Conservation (phyloP, 2,797 vertebrate species). For the Neoniphon sammara region DNA sequence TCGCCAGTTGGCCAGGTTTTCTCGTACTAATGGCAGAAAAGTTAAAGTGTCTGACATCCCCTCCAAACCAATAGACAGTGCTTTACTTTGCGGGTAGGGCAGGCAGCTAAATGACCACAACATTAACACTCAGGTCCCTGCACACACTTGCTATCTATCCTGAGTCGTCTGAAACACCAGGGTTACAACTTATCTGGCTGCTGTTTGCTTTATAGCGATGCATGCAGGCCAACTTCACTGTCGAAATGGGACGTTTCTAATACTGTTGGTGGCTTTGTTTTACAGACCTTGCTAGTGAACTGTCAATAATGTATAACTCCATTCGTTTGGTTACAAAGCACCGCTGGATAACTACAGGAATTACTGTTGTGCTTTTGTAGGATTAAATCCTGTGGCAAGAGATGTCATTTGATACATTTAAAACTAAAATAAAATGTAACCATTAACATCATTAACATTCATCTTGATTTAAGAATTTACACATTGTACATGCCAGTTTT, state of each 20-base stretch:
- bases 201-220: constrained; percentile 30
- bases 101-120: constrained; percentile 20
- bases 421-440: neutral
- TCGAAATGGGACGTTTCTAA: constrained; percentile 38
- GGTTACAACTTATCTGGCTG: constrained; percentile 6
- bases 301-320: constrained; percentile 16
- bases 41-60: no score
- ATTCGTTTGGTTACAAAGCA: constrained; percentile 4
- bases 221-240: constrained; percentile 31
- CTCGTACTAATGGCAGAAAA: neutral
- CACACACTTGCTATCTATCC: neutral
- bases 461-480: neutral
- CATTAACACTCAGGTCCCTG: neutral
- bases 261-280: constrained; percentile 25
- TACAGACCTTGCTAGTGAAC: constrained; percentile 12
- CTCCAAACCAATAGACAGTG: neutral
- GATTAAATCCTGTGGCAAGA: constrained; percentile 36
- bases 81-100: constrained; percentile 12
- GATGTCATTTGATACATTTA: constrained; percentile 6
- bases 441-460: neutral
- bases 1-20: neutral
- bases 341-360: constrained; percentile 5
- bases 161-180: neutral
- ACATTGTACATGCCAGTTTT: constrained; percentile 5
- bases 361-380: constrained; percentile 23